Evolutionary conservation across 1,140 invertebrate species (phyloP).

Genomic region (Bombus pyrosoma): DNA sequence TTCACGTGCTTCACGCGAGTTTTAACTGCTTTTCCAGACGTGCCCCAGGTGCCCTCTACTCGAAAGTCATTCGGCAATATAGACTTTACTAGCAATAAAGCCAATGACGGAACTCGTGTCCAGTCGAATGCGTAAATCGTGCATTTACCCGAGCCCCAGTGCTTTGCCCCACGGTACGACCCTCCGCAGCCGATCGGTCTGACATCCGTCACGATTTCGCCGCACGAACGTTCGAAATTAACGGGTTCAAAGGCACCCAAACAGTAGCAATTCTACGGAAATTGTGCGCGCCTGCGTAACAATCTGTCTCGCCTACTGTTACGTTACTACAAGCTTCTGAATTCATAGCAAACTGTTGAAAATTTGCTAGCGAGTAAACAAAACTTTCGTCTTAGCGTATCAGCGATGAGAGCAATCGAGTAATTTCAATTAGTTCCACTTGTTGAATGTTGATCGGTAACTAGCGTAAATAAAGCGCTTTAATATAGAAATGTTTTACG

Average conservation of each 20-base stretch:
- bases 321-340: not conserved
- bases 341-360: slow-evolving; percentile 26
- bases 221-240: slow-evolving; percentile 55
- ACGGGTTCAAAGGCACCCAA: slow-evolving; percentile 58
- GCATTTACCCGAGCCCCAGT: slow-evolving; percentile 48
- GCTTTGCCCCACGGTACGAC: slow-evolving; percentile 26
- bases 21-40: slow-evolving; percentile 72
- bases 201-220: slow-evolving; percentile 62
- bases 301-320: slow-evolving; percentile 28
- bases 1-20: slow-evolving; percentile 26
- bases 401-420: not conserved
- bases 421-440: not conserved
- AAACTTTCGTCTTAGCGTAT: not conserved
- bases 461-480: not conserved
- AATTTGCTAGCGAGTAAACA: not conserved
- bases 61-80: slow-evolving; percentile 70
- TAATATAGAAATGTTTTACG: not conserved
- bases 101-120: slow-evolving; percentile 71
- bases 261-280: slow-evolving; percentile 38
- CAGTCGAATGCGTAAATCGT: slow-evolving; percentile 70
- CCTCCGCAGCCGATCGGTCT: slow-evolving; percentile 50
- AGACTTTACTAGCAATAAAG: slow-evolving; percentile 76
- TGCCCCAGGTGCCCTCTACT: slow-evolving; percentile 67
- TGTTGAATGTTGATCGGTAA: too few species aligned
- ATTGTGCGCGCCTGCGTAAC: slow-evolving; percentile 40